Conservation (phyloP, 2,888 invertebrate species). For the Drosophila austrosaltans region DNA sequence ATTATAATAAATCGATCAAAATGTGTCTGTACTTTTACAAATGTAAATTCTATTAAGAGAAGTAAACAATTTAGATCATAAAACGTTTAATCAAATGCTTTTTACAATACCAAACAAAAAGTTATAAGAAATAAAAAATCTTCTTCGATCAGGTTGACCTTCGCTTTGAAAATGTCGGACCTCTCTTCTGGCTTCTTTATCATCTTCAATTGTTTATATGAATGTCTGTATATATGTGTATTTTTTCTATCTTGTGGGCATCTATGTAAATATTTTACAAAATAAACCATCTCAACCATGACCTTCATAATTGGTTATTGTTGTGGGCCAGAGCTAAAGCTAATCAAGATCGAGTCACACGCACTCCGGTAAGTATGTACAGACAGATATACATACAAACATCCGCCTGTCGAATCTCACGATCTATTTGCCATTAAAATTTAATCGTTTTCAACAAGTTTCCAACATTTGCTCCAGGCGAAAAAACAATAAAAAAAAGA, state of each 20-base stretch:
- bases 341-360: slow-evolving; percentile 64
- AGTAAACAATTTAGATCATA: background rate
- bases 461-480: slow-evolving; percentile 42
- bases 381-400: background rate
- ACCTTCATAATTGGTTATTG: slow-evolving; percentile 56
- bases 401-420: slow-evolving; percentile 61
- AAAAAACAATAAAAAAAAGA: slow-evolving; percentile 32
- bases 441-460: slow-evolving; percentile 51
- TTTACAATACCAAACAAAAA: slow-evolving; percentile 1
- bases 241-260: slow-evolving; percentile 19
- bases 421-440: slow-evolving; percentile 57
- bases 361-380: slow-evolving; percentile 29
- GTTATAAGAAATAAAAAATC: background rate
- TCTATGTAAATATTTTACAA: slow-evolving; percentile 69
- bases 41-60: background rate
- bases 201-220: slow-evolving; percentile 49
- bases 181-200: slow-evolving; percentile 53
- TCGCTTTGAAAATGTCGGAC: background rate
- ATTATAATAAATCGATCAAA: no score
- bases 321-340: slow-evolving; percentile 34
- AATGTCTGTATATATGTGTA: background rate
- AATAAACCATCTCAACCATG: slow-evolving; percentile 53
- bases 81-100: slow-evolving; percentile 13
- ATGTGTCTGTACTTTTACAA: background rate
- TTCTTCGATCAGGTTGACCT: slow-evolving; percentile 11